Conservation (phyloP, 1,140 invertebrate species). For the Trissolcus basalis region DNA sequence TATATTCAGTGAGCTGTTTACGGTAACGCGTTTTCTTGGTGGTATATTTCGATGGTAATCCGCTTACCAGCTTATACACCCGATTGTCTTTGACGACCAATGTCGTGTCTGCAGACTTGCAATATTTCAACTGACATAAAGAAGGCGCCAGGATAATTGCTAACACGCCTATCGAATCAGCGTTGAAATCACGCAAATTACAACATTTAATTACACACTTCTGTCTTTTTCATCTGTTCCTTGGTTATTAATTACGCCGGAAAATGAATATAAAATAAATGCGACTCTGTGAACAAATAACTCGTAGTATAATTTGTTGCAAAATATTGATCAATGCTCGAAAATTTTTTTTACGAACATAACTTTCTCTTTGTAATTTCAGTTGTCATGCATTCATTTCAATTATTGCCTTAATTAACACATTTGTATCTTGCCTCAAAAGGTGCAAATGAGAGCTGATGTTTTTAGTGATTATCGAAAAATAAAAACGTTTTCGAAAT, state of each 20-base stretch:
- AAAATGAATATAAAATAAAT: slow-evolving; percentile 3
- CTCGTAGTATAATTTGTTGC: slow-evolving; percentile 5
- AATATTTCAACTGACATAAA: slow-evolving; percentile 20
- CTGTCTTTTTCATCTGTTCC: neutral
- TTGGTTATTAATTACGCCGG: slow-evolving; percentile 22
- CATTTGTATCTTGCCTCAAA: too few relatives aligned
- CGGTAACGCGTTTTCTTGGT: slow-evolving; percentile 15
- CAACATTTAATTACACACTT: slow-evolving; percentile 27
- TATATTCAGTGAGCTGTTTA: slow-evolving; percentile 19
- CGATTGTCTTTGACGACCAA: slow-evolving; percentile 36
- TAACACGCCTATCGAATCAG: slow-evolving; percentile 36
- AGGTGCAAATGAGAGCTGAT: too few relatives aligned
- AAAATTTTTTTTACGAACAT: neutral
- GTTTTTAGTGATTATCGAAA: too few relatives aligned
- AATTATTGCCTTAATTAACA: too few relatives aligned
- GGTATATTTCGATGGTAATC: slow-evolving; percentile 29
- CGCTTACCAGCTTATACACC: slow-evolving; percentile 7
- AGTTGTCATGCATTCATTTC: too few relatives aligned
- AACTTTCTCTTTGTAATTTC: slow-evolving; percentile 23
- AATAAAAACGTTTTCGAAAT: too few relatives aligned
- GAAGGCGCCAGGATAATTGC: slow-evolving; percentile 28
- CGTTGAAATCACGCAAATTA: slow-evolving; percentile 26
- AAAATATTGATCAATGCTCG: slow-evolving; percentile 5
- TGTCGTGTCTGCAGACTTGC: slow-evolving; percentile 14
- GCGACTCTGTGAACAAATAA: slow-evolving; percentile 1